phyloP scores from a whole-genome alignment of 2,888 invertebrate genomes.

The Drosophila hawaiiensis region DNA sequence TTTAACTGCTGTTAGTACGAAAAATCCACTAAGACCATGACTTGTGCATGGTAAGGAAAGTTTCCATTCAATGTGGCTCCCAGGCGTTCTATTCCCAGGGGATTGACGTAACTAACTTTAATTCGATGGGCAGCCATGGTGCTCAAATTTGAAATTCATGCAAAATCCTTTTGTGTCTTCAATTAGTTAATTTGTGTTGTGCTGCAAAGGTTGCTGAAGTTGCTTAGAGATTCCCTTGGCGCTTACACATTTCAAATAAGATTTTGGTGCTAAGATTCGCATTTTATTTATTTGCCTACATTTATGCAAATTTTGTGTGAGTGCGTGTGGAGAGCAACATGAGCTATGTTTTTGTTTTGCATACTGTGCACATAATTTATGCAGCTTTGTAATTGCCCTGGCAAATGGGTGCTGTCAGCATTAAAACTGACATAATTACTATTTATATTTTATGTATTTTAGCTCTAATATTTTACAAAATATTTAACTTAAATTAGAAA shows the following conservation, averaged over 20 bases:
- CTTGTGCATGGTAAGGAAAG: slow-evolving; percentile 57
- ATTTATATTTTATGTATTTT: not conserved
- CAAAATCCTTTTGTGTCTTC: slow-evolving; percentile 46
- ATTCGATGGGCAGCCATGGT: slow-evolving; percentile 17
- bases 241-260: slow-evolving; percentile 42
- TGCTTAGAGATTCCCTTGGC: not conserved
- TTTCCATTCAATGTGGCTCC: slow-evolving; percentile 1
- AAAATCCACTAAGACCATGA: slow-evolving; percentile 60
- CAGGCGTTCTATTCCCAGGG: slow-evolving; percentile 32
- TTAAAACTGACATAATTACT: not conserved
- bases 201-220: slow-evolving; percentile 21
- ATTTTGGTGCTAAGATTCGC: slow-evolving; percentile 35
- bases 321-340: not conserved
- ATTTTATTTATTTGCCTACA: slow-evolving; percentile 27
- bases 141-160: slow-evolving; percentile 45
- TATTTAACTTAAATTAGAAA: not conserved
- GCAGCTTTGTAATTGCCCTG: slow-evolving; percentile 28
- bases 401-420: not conserved
- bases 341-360: slow-evolving; percentile 5
- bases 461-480: too few species aligned
- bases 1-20: slow-evolving; percentile 17
- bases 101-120: slow-evolving; percentile 36
- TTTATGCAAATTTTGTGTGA: slow-evolving; percentile 53
- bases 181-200: slow-evolving; percentile 58
- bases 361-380: slow-evolving; percentile 24